Conservation (phyloP, 2,797 vertebrate genomes). For the Limosa lapponica region DNA sequence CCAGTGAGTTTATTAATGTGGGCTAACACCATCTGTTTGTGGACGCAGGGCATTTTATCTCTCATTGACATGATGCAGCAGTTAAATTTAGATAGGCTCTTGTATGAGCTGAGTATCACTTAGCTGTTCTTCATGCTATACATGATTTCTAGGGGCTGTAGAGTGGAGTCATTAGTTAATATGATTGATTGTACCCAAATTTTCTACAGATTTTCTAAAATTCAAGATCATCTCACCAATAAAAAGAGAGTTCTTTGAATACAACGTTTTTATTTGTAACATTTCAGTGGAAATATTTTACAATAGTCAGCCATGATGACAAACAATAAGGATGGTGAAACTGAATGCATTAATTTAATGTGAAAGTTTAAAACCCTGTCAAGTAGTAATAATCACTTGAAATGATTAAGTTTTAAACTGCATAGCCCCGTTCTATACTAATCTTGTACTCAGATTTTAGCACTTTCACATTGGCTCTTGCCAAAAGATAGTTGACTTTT, state of each 20-base stretch:
- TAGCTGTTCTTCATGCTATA: neutral
- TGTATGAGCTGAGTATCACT: neutral
- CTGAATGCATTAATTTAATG: neutral
- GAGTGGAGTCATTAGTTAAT: neutral
- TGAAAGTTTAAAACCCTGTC: neutral
- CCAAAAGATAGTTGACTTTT: neutral
- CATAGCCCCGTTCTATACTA: neutral
- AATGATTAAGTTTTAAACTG: neutral
- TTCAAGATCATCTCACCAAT: neutral
- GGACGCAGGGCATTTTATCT: slow-evolving; percentile 10
- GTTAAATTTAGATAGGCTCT: slow-evolving; percentile 53
- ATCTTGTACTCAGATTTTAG: neutral
- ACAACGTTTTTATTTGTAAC: neutral
- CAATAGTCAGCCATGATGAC: neutral
- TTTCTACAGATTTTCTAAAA: neutral
- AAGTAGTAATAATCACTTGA: neutral
- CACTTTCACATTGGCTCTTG: neutral
- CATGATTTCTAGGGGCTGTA: neutral
- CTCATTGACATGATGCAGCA: neutral
- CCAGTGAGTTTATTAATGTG: slow-evolving; percentile 53
- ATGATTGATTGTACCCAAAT: neutral
- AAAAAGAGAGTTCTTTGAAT: neutral
- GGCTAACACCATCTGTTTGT: slow-evolving; percentile 67
- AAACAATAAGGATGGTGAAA: neutral
- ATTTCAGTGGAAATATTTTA: neutral